phyloP scores from a whole-genome alignment of 2,888 invertebrate species.

The Lasioglossum zephyrum region DNA sequence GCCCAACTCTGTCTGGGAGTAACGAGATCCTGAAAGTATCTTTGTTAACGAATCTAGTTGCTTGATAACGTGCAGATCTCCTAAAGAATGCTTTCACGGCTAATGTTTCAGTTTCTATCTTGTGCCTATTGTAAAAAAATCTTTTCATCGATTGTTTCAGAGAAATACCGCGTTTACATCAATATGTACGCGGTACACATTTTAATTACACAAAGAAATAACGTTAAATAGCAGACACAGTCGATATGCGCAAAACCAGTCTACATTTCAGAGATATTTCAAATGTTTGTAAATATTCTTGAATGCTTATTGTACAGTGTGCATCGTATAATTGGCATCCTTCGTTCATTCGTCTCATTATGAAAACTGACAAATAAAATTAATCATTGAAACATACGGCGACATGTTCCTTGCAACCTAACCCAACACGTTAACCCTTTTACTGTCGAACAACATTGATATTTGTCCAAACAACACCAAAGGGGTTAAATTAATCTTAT shows the following conservation, averaged over 20 bases:
- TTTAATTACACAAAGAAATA: slow-evolving; percentile 20
- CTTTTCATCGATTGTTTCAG: slow-evolving; percentile 19
- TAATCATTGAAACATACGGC: slow-evolving; percentile 21
- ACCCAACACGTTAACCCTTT: neutral
- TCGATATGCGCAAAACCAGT: slow-evolving; percentile 20
- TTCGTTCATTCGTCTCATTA: slow-evolving; percentile 66
- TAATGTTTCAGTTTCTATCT: slow-evolving; percentile 22
- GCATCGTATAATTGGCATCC: slow-evolving; percentile 65
- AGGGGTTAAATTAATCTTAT: neutral
- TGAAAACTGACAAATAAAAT: slow-evolving; percentile 61
- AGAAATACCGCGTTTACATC: slow-evolving; percentile 29
- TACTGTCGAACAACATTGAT: neutral
- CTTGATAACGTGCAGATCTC: neutral
- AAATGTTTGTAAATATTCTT: slow-evolving; percentile 66
- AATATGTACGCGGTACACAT: slow-evolving; percentile 25
- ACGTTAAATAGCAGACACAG: slow-evolving; percentile 23
- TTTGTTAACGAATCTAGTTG: slow-evolving; percentile 25
- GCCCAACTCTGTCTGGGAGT: slow-evolving; percentile 15
- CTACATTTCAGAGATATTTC: slow-evolving; percentile 48
- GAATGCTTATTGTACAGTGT: slow-evolving; percentile 69
- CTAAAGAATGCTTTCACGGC: slow-evolving; percentile 15
- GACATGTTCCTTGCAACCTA: neutral
- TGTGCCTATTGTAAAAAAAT: slow-evolving; percentile 37
- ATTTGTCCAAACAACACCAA: neutral
- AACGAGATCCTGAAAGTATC: slow-evolving; percentile 43